These are phyloP conservation scores for Zoroaster sp. DNA, from an alignment of 53 echinoderm and acorn worm genomes.

Conservation along the genomic window DNA sequence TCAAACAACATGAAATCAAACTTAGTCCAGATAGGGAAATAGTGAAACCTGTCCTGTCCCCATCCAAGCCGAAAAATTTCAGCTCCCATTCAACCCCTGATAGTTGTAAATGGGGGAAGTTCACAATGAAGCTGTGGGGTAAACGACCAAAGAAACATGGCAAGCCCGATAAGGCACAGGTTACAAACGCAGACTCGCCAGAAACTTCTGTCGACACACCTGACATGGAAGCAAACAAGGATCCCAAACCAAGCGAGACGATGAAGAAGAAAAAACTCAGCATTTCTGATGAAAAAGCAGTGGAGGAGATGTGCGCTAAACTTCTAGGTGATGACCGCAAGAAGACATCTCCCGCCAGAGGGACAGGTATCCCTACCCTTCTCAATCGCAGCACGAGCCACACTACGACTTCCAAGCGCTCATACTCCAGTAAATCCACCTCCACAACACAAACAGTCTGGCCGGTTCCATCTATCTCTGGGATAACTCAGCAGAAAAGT, in stretches of 20 bases:
- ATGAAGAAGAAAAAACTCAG: slow-evolving; percentile 13
- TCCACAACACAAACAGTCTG: background rate
- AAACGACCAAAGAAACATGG: slow-evolving; percentile 35
- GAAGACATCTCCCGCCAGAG: background rate
- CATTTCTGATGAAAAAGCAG: slow-evolving; percentile 8
- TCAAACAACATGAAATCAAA: no score
- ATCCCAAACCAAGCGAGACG: background rate
- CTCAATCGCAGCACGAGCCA: slow-evolving; percentile 39
- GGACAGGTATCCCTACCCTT: slow-evolving; percentile 34
- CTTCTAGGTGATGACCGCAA: background rate
- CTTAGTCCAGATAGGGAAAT: background rate
- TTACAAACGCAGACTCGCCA: background rate
- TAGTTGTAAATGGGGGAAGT: slow-evolving; percentile 48
- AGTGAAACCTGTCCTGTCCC: background rate
- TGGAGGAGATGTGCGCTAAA: slow-evolving; percentile 40
- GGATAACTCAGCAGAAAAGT: background rate
- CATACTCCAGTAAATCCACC: background rate
- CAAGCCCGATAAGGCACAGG: slow-evolving; percentile 8
- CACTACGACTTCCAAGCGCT: background rate
- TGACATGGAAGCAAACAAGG: background rate
- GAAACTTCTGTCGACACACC: background rate
- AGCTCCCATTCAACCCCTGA: background rate
- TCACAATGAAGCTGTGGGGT: slow-evolving; percentile 53
- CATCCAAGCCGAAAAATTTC: background rate
- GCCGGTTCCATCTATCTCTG: background rate